Evolutionary conservation across 1,140 invertebrate genomes (phyloP).

Genomic region (Ceratosolen solmsi): DNA sequence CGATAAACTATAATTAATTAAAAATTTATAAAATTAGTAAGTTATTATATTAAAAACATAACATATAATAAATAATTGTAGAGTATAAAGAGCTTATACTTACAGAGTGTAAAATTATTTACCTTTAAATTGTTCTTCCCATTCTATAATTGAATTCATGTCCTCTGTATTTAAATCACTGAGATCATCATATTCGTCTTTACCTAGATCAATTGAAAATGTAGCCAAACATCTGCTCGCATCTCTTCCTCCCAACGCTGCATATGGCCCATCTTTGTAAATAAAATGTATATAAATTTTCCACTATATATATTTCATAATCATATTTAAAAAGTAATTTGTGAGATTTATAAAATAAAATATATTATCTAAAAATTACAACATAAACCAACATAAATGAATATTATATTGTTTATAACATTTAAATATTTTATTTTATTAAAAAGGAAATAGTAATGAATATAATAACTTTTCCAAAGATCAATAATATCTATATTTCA

Average conservation of each 20-base stretch:
- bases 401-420: too few species aligned
- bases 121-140: slow-evolving; percentile 98
- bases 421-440: too few species aligned
- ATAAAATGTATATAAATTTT: slow-evolving; percentile 17
- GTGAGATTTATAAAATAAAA: slow-evolving; percentile 6
- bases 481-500: too few species aligned
- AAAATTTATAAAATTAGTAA: too few species aligned
- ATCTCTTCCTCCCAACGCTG: slow-evolving; percentile 95
- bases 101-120: too few species aligned
- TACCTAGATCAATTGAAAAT: slow-evolving; percentile 88
- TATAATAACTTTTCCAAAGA: too few species aligned
- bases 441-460: too few species aligned
- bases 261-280: slow-evolving; percentile 89
- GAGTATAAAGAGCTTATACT: too few species aligned
- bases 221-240: slow-evolving; percentile 94
- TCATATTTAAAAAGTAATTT: not conserved
- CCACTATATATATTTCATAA: not conserved
- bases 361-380: not conserved
- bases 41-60: too few species aligned
- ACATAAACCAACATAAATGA: not conserved
- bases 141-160: slow-evolving; percentile 92
- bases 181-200: slow-evolving; percentile 94
- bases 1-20: too few species aligned
- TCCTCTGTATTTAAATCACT: slow-evolving; percentile 91
- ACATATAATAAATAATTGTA: too few species aligned